Evolutionary conservation across 1,140 invertebrate genomes (phyloP).

Genomic region (Drosophila subpulchrella): DNA sequence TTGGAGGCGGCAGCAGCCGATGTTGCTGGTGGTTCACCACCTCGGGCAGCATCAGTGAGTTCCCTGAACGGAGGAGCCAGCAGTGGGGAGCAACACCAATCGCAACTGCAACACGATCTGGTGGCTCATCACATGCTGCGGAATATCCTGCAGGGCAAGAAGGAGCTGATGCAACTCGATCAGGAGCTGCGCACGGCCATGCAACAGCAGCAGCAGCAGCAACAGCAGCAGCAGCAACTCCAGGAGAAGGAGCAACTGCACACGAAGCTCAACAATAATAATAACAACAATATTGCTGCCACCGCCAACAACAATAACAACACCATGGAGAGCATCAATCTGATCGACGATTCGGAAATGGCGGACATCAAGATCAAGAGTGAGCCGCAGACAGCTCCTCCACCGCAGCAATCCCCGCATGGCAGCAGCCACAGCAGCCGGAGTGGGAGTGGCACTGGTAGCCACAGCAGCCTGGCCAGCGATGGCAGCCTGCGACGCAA

Average conservation of each 20-base stretch:
- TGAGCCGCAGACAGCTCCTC: slow-evolving; percentile 58
- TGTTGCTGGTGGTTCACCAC: slow-evolving; percentile 58
- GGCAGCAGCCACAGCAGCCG: slow-evolving; percentile 65
- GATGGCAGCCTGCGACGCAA: slow-evolving; percentile 68
- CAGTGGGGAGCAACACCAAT: slow-evolving; percentile 67
- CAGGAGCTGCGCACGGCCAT: slow-evolving; percentile 86
- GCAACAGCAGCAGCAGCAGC: slow-evolving; percentile 85
- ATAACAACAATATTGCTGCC: slow-evolving; percentile 82
- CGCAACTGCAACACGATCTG: slow-evolving; percentile 86
- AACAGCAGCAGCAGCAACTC: slow-evolving; percentile 86
- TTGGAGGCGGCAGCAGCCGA: slow-evolving; percentile 60
- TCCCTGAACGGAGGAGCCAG: slow-evolving; percentile 70
- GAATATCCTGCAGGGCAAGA: slow-evolving; percentile 93
- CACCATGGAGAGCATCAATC: slow-evolving; percentile 79
- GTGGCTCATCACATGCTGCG: slow-evolving; percentile 92
- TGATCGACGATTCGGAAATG: slow-evolving; percentile 75
- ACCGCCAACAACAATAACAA: slow-evolving; percentile 81
- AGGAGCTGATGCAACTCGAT: slow-evolving; percentile 89
- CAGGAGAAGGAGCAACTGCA: slow-evolving; percentile 86
- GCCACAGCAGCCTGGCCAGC: slow-evolving; percentile 64
- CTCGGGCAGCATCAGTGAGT: slow-evolving; percentile 69
- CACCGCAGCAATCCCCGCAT: slow-evolving; percentile 58
- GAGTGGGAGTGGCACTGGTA: slow-evolving; percentile 30
- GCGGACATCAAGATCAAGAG: slow-evolving; percentile 79
- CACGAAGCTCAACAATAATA: slow-evolving; percentile 81